Conservation (phyloP, 2,888 invertebrate genomes). For the Apamea monoglypha region DNA sequence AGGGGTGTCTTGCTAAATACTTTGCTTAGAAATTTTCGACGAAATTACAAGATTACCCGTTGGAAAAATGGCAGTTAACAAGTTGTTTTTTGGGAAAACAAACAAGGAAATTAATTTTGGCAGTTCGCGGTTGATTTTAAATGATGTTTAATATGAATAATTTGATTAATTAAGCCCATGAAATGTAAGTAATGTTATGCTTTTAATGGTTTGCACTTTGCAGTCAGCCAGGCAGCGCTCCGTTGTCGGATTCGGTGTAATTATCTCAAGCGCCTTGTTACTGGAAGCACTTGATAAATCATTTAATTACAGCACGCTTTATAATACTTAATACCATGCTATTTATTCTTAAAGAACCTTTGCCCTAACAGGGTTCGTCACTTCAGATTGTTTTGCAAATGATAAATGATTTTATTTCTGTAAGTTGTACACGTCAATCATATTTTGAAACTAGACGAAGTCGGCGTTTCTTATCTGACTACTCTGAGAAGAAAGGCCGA, state of each 20-base stretch:
- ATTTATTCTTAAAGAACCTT: background rate
- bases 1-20: constrained; percentile 40
- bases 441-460: background rate
- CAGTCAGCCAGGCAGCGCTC: constrained; percentile 2
- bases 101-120: background rate
- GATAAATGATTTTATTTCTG: background rate
- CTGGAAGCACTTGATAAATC: constrained; percentile 41
- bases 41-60: constrained; percentile 37
- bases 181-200: constrained; percentile 1
- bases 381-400: background rate
- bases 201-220: constrained; percentile 16
- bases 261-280: constrained; percentile 45
- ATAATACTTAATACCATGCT: background rate
- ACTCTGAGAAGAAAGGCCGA: background rate
- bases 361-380: background rate
- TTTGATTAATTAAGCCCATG: constrained; percentile 22
- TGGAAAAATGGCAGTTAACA: constrained; percentile 16
- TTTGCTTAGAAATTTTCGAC: constrained; percentile 47
- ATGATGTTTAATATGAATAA: background rate
- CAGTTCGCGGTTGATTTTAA: background rate
- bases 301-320: constrained; percentile 31
- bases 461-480: background rate
- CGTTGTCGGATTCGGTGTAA: constrained; percentile 34
- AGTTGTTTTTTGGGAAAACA: constrained; percentile 22
- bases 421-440: too few species aligned